phyloP scores from a whole-genome alignment of 1,140 invertebrate species.

The Zaprionus taronus region DNA sequence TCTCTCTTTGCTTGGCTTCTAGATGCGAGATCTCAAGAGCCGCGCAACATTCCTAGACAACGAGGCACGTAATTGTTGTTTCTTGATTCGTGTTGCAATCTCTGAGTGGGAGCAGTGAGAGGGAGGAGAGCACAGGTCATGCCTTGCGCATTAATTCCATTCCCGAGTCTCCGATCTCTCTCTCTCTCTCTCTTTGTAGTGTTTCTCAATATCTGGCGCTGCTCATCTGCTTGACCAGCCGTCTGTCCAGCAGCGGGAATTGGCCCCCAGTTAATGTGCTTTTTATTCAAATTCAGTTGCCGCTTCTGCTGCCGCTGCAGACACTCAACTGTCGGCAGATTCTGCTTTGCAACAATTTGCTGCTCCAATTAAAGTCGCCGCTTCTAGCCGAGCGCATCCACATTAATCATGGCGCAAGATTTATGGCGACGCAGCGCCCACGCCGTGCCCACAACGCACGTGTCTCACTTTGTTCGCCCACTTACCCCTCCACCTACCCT shows the following conservation, averaged over 20 bases:
- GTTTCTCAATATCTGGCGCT: conserved; percentile 58
- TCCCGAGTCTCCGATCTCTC: neutral
- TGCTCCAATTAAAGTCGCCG: conserved; percentile 72
- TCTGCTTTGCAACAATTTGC: conserved; percentile 78
- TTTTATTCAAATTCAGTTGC: conserved; percentile 70
- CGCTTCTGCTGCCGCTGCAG: conserved; percentile 30
- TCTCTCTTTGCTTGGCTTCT: neutral
- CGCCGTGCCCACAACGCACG: conserved; percentile 33
- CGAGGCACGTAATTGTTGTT: neutral
- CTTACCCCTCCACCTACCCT: neutral
- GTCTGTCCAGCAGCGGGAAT: neutral
- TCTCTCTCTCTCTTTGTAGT: neutral
- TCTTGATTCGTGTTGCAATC: conserved; percentile 42
- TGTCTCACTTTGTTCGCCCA: conserved; percentile 12
- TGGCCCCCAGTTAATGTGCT: conserved; percentile 53
- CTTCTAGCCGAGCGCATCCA: conserved; percentile 48
- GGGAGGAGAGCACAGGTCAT: neutral
- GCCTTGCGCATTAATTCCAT: neutral
- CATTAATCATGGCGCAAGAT: conserved; percentile 55
- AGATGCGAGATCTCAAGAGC: neutral
- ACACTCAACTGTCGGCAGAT: conserved; percentile 64
- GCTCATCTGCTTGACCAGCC: conserved; percentile 73
- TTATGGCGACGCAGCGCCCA: conserved; percentile 53
- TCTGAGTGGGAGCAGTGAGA: neutral
- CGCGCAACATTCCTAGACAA: neutral